Conservation (phyloP, 2,797 vertebrate genomes). For the Rhinichthys osculus region DNA sequence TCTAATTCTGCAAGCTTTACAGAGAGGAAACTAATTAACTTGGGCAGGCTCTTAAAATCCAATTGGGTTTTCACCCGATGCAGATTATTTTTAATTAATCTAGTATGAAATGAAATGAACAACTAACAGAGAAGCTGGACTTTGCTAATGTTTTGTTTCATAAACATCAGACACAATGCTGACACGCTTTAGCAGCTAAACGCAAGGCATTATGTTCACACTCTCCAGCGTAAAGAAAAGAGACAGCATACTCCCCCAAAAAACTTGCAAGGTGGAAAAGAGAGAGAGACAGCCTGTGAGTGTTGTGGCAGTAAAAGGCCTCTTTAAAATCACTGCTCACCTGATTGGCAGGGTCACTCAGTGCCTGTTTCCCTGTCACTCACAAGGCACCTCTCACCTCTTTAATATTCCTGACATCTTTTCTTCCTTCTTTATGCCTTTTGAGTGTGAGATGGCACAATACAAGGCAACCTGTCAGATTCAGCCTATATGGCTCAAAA, state of each 20-base stretch:
- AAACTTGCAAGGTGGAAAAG: constrained; percentile 26
- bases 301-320: constrained; percentile 76
- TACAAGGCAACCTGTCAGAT: constrained; percentile 15
- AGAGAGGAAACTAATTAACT: constrained; percentile 69
- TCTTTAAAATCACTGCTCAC: constrained; percentile 69
- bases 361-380: constrained; percentile 80
- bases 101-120: constrained; percentile 58
- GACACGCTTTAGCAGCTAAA: constrained; percentile 54
- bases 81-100: constrained; percentile 66
- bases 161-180: constrained; percentile 60
- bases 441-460: constrained; percentile 35
- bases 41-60: constrained; percentile 59
- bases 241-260: constrained; percentile 25
- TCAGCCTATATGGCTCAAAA: constrained; percentile 2
- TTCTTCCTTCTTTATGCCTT: constrained; percentile 32
- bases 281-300: constrained; percentile 29
- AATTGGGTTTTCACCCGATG: constrained; percentile 56
- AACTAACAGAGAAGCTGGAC: constrained; percentile 57
- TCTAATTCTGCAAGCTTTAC: constrained; percentile 62
- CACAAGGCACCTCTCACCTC: constrained; percentile 68
- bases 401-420: constrained; percentile 82
- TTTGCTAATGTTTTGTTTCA: constrained; percentile 58
- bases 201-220: constrained; percentile 58
- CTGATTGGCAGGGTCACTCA: constrained; percentile 82
- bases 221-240: constrained; percentile 56